These are phyloP conservation scores for Tromatobia lineatoria DNA, from an alignment of 2,888 invertebrate species.

Conservation along the genomic window DNA sequence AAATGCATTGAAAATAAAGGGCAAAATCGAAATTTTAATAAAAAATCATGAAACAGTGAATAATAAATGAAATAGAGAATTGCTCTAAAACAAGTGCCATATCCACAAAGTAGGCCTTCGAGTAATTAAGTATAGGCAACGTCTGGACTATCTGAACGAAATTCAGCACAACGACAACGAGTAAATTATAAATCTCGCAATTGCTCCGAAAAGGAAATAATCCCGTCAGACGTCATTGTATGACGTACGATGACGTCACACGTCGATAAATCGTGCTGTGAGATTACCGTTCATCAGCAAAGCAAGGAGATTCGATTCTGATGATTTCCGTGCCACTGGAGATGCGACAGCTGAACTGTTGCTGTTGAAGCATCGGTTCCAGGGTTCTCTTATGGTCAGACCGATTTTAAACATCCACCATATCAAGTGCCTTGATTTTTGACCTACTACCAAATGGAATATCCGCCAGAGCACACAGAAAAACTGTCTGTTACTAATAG, in stretches of 20 bases:
- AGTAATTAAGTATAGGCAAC: neutral
- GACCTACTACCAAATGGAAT: constrained; percentile 11
- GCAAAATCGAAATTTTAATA: neutral
- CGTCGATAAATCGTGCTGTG: constrained; percentile 15
- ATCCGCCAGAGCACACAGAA: constrained; percentile 4
- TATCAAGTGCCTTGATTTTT: constrained; percentile 47
- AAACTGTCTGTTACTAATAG: neutral
- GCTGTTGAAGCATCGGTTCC: constrained; percentile 71
- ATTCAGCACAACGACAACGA: neutral
- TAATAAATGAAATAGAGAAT: neutral
- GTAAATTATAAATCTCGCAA: neutral
- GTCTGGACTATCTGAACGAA: neutral
- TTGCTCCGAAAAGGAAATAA: neutral
- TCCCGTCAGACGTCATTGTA: neutral
- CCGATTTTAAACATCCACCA: constrained; percentile 62
- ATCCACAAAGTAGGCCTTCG: neutral
- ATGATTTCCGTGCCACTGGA: constrained; percentile 70
- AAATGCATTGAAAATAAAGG: too few relatives aligned
- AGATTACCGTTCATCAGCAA: constrained; percentile 68
- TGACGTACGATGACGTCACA: constrained; percentile 19
- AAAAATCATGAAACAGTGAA: neutral
- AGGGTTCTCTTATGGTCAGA: constrained; percentile 34
- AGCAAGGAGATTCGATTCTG: constrained; percentile 67
- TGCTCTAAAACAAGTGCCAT: neutral
- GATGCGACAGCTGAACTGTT: constrained; percentile 70